Evolutionary conservation across 2,797 vertebrate genomes (phyloP), one percentile per base, ranked within the genome.

Genomic region (Natrix natrix): DNA sequence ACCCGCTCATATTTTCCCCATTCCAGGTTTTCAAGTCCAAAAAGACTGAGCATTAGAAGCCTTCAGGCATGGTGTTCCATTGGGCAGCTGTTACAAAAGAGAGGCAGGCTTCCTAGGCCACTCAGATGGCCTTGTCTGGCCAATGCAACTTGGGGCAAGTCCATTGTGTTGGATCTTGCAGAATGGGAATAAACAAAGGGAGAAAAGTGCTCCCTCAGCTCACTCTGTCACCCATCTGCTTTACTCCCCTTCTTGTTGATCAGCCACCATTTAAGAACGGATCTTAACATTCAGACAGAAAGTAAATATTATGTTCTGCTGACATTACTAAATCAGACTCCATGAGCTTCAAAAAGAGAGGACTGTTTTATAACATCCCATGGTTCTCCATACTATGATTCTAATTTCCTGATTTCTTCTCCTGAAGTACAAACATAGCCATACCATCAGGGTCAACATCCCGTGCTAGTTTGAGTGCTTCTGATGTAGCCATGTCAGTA

Each of bases 391-490:
- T 57, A 26, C 11, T 74, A n/a, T 14, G 22, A 26, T 20, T 26
- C 43, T 48, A 16, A 52, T 48, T 55, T 26, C 28, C n/a, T 37
- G 14, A 5, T 55, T 16, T 2, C 56, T 48, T 16, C 59, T 12
- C n/a, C 28, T 69, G 26, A 22, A 78, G n/a, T 22, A 17, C 43
- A 24, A 48, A 60, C 16, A 6, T 17, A 2, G 8, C n/a, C 52
- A 92, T 97, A 99, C 98, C 99, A 95, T 99, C 98, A 97, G 98
- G 97, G 96, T 99, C 98, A 55, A 99, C 98, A 90, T 99, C 98
- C 28, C 98, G 98, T n/a, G 98, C 98, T 97, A 99, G 97, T 97
- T 99, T 99, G 93, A 99, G 97, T 0, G 98, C 98, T 95, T 99
- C 99, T 0, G 98, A 98, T 52, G 98, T 99, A 96, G 99, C 98